Base-by-base conservation (phyloP, 1,140 invertebrate species). In the Drosophila pandora region DNA sequence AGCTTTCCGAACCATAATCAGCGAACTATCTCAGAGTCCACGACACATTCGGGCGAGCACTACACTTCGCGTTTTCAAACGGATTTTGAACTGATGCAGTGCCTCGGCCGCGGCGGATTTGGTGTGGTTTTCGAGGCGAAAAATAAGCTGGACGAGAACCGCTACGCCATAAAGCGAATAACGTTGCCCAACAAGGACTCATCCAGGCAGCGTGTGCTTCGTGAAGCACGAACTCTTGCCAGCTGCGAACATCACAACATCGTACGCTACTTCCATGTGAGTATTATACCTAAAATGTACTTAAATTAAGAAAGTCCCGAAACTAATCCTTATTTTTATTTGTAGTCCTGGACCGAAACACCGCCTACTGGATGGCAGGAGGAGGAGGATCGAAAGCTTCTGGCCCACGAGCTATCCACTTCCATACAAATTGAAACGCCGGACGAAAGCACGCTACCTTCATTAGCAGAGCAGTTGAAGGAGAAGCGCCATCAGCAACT, bases 111-210 rank as follows among this genome's bases (percentile, higher is more conserved):
- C 85, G 98, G 98, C n/a, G 98, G 98, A 0, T 99, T 99, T 93
- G 98, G 98, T 0, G 95, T 99, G 21, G 98, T 99, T 0, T 99
- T 99, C 92, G 96, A 99, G 92, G 97, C 97, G 0, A 96, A 94
- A 90, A 99, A 99, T 91, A 98, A 97, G 92, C 95, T 99, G 56
- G 98, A 99, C 91, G 96, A 99, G 84, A 96, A 97, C 81, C 94
- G 95, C 72, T 99, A 99, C 93, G 98, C 98, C 21, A 95, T 99
- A 0, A 99, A 99, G 93, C 94, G 98, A 81, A 99, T 99, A 49
- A 94, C 95, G 6, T 92, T 99, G 60, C 96, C 97, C 9, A 96
- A 96, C 77, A 96, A 96, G 78, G 93, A 95, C 76, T 94, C 95
- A 60, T 95, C 96, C 5, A 94, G 96, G 71, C 96, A 98, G 45